phyloP scores from a whole-genome alignment of 2,888 invertebrate species.

The Amaurobius ferox region DNA sequence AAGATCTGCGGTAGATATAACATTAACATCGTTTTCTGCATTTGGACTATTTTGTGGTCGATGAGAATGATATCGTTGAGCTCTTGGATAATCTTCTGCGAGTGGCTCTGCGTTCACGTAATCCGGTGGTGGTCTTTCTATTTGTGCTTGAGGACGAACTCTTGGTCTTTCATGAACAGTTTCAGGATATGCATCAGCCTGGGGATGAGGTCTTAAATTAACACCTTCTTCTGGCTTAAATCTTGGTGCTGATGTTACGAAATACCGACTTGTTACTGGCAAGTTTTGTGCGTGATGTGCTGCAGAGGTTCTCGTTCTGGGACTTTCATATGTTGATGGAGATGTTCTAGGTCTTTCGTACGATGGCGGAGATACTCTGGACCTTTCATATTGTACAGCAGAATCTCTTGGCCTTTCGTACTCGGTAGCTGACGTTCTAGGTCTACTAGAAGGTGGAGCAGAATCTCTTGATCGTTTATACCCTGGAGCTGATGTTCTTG shows the following conservation, averaged over 20 bases:
- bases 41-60: conserved; percentile 17
- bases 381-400: background rate
- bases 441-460: too few relatives aligned
- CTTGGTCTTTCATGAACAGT: conserved; percentile 18
- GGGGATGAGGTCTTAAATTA: background rate
- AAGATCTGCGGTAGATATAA: conserved; percentile 26
- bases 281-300: background rate
- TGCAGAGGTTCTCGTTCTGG: conserved; percentile 22
- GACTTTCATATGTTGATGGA: background rate
- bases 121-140: conserved; percentile 36
- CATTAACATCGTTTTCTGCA: conserved; percentile 23
- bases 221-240: background rate
- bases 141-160: conserved; percentile 29
- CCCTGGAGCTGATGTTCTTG: conserved; percentile 19
- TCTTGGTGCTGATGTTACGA: background rate
- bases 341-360: too few relatives aligned
- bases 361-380: background rate
- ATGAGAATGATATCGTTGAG: conserved; percentile 24
- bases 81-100: background rate
- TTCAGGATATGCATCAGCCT: conserved; percentile 7
- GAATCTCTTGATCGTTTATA: too few relatives aligned
- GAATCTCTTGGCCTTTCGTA: background rate
- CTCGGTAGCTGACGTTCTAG: too few relatives aligned
- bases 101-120: conserved; percentile 2
- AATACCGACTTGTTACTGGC: background rate